Evolutionary conservation across 2,888 invertebrate genomes (phyloP).

Genomic region (Protonemura montana): DNA sequence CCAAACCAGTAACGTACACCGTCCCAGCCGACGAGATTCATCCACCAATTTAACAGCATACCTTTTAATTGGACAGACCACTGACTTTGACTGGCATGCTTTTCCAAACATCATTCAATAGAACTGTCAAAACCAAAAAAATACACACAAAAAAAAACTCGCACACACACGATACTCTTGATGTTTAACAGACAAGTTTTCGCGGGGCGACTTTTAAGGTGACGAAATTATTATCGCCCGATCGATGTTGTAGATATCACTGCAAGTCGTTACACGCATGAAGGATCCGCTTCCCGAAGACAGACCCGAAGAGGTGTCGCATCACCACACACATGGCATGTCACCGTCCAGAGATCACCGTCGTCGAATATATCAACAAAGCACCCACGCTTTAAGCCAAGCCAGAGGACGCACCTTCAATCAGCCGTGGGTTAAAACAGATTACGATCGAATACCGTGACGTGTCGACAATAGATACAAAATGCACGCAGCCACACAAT

Average conservation of each 20-base stretch:
- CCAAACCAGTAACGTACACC: not conserved
- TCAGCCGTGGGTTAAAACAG: not conserved
- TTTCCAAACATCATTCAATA: not conserved
- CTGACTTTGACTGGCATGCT: not conserved
- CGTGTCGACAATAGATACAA: not conserved
- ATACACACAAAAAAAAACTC: not conserved
- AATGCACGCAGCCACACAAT: not conserved
- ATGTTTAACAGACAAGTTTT: conserved; percentile 2
- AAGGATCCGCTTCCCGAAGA: not conserved
- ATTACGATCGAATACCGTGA: not conserved
- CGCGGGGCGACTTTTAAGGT: not conserved
- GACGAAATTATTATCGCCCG: conserved; percentile 1
- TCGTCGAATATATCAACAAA: not conserved
- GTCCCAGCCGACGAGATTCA: not conserved
- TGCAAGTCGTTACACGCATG: not conserved
- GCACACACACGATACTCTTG: not conserved
- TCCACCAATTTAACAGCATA: not conserved
- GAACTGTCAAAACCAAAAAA: not conserved
- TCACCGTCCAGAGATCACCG: not conserved
- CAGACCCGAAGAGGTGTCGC: not conserved
- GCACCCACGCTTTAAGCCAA: not conserved
- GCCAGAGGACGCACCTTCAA: not conserved
- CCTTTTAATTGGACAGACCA: not conserved
- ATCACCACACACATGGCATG: not conserved
- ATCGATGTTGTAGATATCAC: not conserved